Conservation (phyloP, 2,797 vertebrate species). For the Odontamblyopus lacepedii region DNA sequence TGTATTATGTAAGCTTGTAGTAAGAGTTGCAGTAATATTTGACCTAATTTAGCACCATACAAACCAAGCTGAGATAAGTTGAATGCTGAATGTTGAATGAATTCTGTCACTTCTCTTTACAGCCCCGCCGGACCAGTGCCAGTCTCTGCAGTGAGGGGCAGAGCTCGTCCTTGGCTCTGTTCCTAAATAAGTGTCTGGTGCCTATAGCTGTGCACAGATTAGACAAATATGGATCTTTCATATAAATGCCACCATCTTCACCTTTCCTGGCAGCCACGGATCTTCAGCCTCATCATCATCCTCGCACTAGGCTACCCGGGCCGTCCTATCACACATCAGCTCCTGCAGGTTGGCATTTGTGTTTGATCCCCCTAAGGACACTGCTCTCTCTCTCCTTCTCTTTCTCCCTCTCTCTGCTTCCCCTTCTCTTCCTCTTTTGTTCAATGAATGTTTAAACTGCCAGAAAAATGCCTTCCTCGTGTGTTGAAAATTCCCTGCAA, state of each 20-base stretch:
- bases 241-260: conserved; percentile 47
- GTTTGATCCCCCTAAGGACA: conserved; percentile 44
- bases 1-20: background rate
- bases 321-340: conserved; percentile 57
- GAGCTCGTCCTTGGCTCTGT: conserved; percentile 46
- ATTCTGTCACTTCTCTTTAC: conserved; percentile 21
- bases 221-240: conserved; percentile 61
- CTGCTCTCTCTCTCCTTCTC: background rate
- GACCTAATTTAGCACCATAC: conserved; percentile 2
- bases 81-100: background rate
- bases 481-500: too few species aligned
- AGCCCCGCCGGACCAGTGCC: conserved; percentile 23
- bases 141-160: conserved; percentile 57
- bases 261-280: conserved; percentile 51
- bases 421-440: too few species aligned
- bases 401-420: too few species aligned
- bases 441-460: too few species aligned
- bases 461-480: too few species aligned
- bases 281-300: conserved; percentile 46
- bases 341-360: conserved; percentile 52
- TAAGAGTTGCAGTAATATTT: background rate
- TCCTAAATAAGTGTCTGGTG: conserved; percentile 45
- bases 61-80: background rate
- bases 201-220: conserved; percentile 42
- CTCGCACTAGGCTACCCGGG: conserved; percentile 41